Conservation (phyloP, 2,113 vertebrate genomes). For the Triplophysa rosa region DNA sequence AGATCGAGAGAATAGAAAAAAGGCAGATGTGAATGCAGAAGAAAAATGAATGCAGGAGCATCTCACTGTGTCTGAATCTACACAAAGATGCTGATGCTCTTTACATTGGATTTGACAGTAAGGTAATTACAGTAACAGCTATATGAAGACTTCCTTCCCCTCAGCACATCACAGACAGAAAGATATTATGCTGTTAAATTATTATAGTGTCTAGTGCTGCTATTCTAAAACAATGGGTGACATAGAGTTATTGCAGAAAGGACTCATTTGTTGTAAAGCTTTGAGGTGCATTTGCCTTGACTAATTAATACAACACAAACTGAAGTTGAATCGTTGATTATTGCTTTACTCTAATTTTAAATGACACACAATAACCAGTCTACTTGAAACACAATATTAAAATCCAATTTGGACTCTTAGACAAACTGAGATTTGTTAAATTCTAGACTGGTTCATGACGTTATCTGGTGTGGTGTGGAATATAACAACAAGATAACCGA, state of each 20-base stretch:
- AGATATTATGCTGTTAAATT: background rate
- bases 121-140: background rate
- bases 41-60: background rate
- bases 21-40: too few species aligned
- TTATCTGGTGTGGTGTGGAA: background rate
- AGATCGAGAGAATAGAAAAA: too few species aligned
- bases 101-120: too few species aligned
- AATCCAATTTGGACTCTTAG: background rate
- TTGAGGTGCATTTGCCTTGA: background rate
- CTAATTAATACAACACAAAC: background rate
- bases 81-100: background rate
- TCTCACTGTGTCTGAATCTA: constrained; percentile 1
- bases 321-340: background rate
- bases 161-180: background rate
- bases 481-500: background rate
- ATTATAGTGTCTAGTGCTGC: constrained; percentile 6
- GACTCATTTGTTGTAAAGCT: background rate
- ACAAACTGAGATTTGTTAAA: background rate
- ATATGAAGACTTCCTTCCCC: constrained; percentile 3
- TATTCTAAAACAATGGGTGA: background rate
- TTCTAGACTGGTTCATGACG: background rate
- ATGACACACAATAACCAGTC: background rate
- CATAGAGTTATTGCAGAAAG: background rate
- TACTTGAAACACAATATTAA: background rate
- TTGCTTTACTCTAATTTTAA: background rate